Evolutionary conservation across 2,888 invertebrate species (phyloP), one percentile per base, ranked within the genome.

Genomic region (Sinelater perroti): DNA sequence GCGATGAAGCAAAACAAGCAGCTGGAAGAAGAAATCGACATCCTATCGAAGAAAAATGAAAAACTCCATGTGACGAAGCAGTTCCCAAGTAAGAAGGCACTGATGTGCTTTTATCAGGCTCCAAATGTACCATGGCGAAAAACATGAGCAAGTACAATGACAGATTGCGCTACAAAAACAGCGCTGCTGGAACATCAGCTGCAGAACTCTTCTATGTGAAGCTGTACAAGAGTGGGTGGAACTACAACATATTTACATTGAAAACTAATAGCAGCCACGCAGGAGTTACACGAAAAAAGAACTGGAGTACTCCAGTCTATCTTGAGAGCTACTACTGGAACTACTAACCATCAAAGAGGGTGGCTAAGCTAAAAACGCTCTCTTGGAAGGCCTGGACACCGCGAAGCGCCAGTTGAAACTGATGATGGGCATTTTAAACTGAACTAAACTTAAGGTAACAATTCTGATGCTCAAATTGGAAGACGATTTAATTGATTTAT

Each of bases 1-100:
- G 47, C 73, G 21, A 67, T 73, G 4, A 70, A 67, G 54, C 69
- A 76, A 57, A 78, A 77, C 63, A 67, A 75, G 24, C 64, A 71
- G 36, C 60, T 76, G 16, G 71, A 74, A 61, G 61, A 66, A 13
- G 74, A 76, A 47, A 68, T 75, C 24, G 75, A 76, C 53, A 50
- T 35, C 30, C 45, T 76, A 33, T 65, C 63, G 14, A 67, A 67
- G 16, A 72, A 72, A 35, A 72, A 74, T 47, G 74, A 75, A 54
- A 71, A 69, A 54, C 56, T 72, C 7, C 60, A 30, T 7, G 17
- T 52, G 5, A 5, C 35, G 1, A 18, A 21, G 1, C 51, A 45
- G 17, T 36, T 46, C 38, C 40, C 36, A 13, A 31, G 30, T 6
- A 11, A 26, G 14, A 13, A 10, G n/a, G n/a, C n/a, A n/a, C n/a